Base-by-base conservation (phyloP, 2,888 invertebrate species). In the Petrophora chlorosata region DNA sequence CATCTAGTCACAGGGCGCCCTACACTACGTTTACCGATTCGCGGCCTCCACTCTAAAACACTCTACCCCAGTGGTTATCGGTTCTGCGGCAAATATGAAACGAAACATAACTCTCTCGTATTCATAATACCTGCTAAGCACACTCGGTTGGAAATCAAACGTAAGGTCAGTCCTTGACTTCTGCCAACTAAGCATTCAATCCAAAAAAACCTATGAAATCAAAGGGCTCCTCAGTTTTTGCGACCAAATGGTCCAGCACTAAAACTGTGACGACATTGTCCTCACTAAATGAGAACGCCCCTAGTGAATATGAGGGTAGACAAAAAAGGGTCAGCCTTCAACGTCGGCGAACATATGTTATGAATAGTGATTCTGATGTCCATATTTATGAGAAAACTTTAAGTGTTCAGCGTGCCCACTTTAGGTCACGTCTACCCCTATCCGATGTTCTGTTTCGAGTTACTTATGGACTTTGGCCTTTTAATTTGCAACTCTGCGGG, bases 351-450 rank as follows among this genome's bases (percentile, higher is more conserved):
- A 65, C 76, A 73, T 69, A 63, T 61, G 67, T 67, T 70, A 76
- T 77, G 79, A 79, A 78, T 75, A 69, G 69, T 66, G 61, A 67
- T 71, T 35, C 39, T 56, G 65, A 67, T 64, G 75, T 71, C 72
- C 70, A 76, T 76, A 76, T 78, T 76, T 79, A 78, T 77, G 69
- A 69, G 69, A 53, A 66, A 72, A 76, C 67, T 74, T 76, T 65
- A 68, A 67, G 63, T 64, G 62, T 51, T 54, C 63, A 29, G 67
- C 67, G 63, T 64, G 62, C 52, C 54, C 63, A 29, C 26, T 36
- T 36, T 36, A 32, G 34, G 33, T 22, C 36, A 23, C 23, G 29
- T 34, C 46, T 35, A 44, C 34, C 45, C 35, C 30, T 51, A 14
- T 42, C 41, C 46, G 32, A 42, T 50, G 33, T 22, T 13, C 23